phyloP scores from a whole-genome alignment of 1,140 invertebrate genomes.

The Tenebrio molitor region DNA sequence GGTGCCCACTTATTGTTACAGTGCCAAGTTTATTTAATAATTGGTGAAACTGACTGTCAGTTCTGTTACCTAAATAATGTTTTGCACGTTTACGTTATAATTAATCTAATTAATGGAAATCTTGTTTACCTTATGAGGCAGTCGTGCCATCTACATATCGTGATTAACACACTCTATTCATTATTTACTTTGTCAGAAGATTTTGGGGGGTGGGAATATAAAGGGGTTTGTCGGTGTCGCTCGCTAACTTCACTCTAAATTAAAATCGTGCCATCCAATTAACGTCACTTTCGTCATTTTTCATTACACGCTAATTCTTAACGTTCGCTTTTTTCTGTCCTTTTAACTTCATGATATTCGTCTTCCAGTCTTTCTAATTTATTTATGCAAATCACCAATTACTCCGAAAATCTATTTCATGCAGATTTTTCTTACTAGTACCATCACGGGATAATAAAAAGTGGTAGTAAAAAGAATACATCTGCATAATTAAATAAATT shows the following conservation, averaged over 20 bases:
- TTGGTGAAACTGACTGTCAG: background rate
- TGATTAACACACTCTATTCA: background rate
- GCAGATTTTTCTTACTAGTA: background rate
- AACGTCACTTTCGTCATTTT: background rate
- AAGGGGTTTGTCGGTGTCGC: background rate
- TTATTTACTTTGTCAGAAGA: background rate
- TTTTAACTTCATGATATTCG: background rate
- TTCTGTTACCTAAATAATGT: background rate
- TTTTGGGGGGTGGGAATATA: background rate
- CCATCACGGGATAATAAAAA: too few species aligned
- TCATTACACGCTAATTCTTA: background rate
- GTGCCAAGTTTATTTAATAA: background rate
- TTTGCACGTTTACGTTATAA: background rate
- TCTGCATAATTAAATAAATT: too few species aligned
- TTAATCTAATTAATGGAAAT: background rate
- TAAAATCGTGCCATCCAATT: constrained; percentile 3
- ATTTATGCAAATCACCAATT: background rate
- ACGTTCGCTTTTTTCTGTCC: background rate
- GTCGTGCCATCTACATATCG: background rate
- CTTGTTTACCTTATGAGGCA: background rate
- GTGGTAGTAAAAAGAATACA: too few species aligned
- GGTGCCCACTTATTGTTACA: background rate
- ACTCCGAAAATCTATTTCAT: too few species aligned
- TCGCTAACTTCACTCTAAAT: background rate
- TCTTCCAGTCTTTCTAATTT: background rate